phyloP scores from a whole-genome alignment of 2,888 invertebrate genomes.

The Deladenus siricidicola region DNA sequence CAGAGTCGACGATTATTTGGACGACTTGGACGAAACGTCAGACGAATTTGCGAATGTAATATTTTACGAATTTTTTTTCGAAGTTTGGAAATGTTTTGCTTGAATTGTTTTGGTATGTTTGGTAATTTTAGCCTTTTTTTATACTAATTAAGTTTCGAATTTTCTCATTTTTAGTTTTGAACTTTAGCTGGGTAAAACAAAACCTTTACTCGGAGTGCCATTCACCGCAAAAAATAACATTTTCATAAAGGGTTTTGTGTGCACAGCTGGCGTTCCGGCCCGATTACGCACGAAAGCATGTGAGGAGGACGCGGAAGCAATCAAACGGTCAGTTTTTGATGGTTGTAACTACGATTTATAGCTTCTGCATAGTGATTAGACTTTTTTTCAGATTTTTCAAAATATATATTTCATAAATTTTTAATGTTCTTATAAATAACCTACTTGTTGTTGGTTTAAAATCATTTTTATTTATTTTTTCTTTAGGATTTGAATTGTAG shows the following conservation, averaged over 20 bases:
- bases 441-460: background rate
- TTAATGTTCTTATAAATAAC: background rate
- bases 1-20: constrained; percentile 22
- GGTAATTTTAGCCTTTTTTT: no score
- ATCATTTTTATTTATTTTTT: constrained; percentile 2
- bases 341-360: no score
- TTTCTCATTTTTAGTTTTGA: background rate
- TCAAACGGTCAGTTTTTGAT: no score
- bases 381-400: no score
- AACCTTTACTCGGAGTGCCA: constrained; percentile 32
- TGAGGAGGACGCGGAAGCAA: constrained; percentile 40
- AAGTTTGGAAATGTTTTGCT: background rate
- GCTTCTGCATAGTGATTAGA: no score
- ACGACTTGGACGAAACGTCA: constrained; percentile 17
- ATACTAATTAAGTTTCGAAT: no score
- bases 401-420: no score
- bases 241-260: constrained; percentile 24
- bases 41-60: constrained; percentile 20
- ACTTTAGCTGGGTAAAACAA: constrained; percentile 21
- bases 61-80: background rate
- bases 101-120: no score
- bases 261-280: constrained; percentile 40
- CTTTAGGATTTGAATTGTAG: no score
- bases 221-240: constrained; percentile 31
- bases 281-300: constrained; percentile 29